Base-by-base conservation (phyloP, 2,113 vertebrate genomes). In the Corydoras maculifer region DNA sequence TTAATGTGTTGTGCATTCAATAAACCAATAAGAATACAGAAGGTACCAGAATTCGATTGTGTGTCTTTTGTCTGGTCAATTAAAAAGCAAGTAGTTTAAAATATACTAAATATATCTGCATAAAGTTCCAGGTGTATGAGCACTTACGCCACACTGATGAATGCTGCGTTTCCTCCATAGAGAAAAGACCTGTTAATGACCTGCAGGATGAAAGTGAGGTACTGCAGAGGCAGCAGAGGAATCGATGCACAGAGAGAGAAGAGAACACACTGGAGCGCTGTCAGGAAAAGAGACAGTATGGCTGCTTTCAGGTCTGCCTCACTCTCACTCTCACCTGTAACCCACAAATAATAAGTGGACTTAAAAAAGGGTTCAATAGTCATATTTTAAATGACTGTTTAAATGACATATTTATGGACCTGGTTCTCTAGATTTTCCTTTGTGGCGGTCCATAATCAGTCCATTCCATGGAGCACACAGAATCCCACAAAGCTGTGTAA, bases 381-480 rank as follows among this genome's bases (percentile, higher is more conserved):
- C 51, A 53, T 8, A 8, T 53, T 53, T 1, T 53, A 8, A 53
- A 53, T 51, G 49, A 14, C 51, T 53, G 51, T 43, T 43, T 8
- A 4, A 43, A 43, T 5, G 35, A 25, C 18, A 25, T 25, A 25
- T 43, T 43, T 43, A 43, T 8, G 66, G 66, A 90, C 90, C 90
- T 82, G 75, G 43, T 70, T 77, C 74, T 0, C 75, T 79, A 32
- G 79, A 73, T 76, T 86, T 89, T 9, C 84, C 79, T 66, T 94
- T 96, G 72, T 91, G 88, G 8, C 87, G 72, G 85, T 98, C 95
- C 57, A 97, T 92, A 70, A 97, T 90, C 77, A 98, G 79, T 2
- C 96, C 95, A 0, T 97, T 98, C 93, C 94, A 97, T 1, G 95
- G 94, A 14, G 93, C 95, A 0, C 93, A 97, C 30, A 97, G 82